Evolutionary conservation across 2,888 invertebrate genomes (phyloP).

Genomic region (Xylota segnis): DNA sequence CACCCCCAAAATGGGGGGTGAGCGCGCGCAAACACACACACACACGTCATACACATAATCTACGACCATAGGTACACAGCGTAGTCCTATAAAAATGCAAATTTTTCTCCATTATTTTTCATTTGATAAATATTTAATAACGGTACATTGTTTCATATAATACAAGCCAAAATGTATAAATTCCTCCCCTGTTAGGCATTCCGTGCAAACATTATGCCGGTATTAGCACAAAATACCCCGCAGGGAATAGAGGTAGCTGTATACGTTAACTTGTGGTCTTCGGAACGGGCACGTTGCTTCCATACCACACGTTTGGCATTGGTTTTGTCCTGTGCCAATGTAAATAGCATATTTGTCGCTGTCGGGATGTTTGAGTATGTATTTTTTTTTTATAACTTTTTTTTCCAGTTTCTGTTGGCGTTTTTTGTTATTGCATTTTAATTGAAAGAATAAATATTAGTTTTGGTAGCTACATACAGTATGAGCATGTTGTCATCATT

Average conservation of each 20-base stretch:
- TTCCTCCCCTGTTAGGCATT: conserved; percentile 65
- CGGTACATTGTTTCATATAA: conserved; percentile 73
- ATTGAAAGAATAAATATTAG: conserved; percentile 43
- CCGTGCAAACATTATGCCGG: conserved; percentile 65
- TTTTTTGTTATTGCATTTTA: conserved; percentile 48
- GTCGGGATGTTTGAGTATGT: conserved; percentile 17
- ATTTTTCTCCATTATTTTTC: conserved; percentile 72
- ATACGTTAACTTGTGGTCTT: conserved; percentile 28
- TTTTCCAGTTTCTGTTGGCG: background rate
- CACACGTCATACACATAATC: conserved; percentile 30
- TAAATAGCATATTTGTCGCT: conserved; percentile 21
- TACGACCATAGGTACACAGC: conserved; percentile 49
- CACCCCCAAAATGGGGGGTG: too few relatives aligned
- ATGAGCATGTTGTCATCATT: conserved; percentile 9
- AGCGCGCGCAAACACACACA: background rate
- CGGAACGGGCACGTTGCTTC: conserved; percentile 24
- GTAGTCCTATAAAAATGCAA: conserved; percentile 73
- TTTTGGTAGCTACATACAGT: background rate
- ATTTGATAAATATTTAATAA: conserved; percentile 76
- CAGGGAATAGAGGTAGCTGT: conserved; percentile 37
- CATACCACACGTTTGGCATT: conserved; percentile 18
- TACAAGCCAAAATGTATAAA: conserved; percentile 70
- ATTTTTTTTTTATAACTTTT: background rate
- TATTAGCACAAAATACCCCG: conserved; percentile 74
- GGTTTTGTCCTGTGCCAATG: conserved; percentile 22